A percentile compares a stretch with the other conserved stretches of the same genome.
Evolutionary conservation across 2,888 invertebrate species (phyloP).

Genomic region (Arrhopalites spinosus): DNA sequence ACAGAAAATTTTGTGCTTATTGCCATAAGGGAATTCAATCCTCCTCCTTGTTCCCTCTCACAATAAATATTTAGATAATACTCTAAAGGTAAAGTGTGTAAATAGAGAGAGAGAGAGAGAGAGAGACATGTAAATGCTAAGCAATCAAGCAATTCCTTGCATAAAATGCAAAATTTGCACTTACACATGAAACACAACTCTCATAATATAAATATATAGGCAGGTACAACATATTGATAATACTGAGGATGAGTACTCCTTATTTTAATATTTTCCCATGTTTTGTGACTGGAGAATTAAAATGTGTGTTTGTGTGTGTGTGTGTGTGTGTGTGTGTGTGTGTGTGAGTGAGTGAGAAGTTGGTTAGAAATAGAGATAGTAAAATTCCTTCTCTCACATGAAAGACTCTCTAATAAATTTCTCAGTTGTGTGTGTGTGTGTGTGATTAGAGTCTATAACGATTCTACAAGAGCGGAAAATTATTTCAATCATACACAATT

Average conservation of each 20-base stretch:
- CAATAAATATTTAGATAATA: slow-evolving; percentile 28
- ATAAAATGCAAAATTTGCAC: background rate
- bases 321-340: background rate
- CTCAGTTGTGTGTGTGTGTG: slow-evolving; percentile 26
- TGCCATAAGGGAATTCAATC: background rate
- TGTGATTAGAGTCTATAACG: slow-evolving; percentile 36
- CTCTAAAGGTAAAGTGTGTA: slow-evolving; percentile 17
- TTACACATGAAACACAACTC: background rate
- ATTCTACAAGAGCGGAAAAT: slow-evolving; percentile 32
- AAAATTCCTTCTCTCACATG: background rate
- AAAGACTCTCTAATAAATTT: slow-evolving; percentile 14
- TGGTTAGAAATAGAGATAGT: background rate
- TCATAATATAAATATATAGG: background rate
- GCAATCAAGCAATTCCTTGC: background rate
- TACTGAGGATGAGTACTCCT: background rate
- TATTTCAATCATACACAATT: slow-evolving; percentile 35
- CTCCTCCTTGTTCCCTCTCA: background rate
- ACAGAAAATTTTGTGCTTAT: background rate
- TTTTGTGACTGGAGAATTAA: background rate
- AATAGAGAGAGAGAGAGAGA: no score
- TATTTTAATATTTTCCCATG: background rate
- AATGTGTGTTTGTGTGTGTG: background rate
- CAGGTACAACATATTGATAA: background rate
- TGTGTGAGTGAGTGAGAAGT: background rate
- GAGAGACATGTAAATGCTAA: slow-evolving; percentile 16